Base-by-base conservation (phyloP, 2,113 vertebrate species). In the Melierax canorus region DNA sequence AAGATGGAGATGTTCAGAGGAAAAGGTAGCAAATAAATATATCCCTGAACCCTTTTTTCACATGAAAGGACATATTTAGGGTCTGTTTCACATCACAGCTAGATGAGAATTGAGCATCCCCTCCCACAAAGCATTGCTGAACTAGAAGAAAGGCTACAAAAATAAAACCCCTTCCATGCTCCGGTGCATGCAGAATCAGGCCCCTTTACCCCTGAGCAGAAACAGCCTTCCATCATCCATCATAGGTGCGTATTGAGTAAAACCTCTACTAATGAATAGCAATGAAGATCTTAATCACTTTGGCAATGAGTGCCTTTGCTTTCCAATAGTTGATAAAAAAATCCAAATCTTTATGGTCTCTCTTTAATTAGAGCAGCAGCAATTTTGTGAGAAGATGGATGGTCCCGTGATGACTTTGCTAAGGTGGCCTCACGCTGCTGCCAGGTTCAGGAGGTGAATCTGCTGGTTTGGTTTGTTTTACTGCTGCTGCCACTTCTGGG, bases 281-380 rank as follows among this genome's bases (percentile, higher is more conserved):
- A 69, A 26, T 0, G 0, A 45, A 34, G 30, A 6, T 20, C 29
- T 53, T 55, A 7, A 17, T 75, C 66, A 10, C 80, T 84, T 56
- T 5, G 73, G 29, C 68, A 63, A 32, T 0, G 39, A 58, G 32
- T 2, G 12, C 51, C 32, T 90, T 46, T 41, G 39, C 53, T 66
- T 53, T 53, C 48, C 85, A 36, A 9, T 6, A 2, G 9, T 26
- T 30, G 62, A 56, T 29, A 30, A 79, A 75, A 50, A 51, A 68
- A 2, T 4, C 58, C n/a, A 15, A 16, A 80, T 64, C 53, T 17
- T 62, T 32, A 11, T 0, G 1, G 21, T 41, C 5, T 75, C 34
- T 23, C 30, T 64, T 75, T 32, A 58, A 29, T 53, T n/a, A 34
- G n/a, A 72, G 56, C 55, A 84, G 72, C 79, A 68, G 72, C 56